Base-by-base conservation (phyloP, 2,888 invertebrate genomes). In the Drosophila putrida region DNA sequence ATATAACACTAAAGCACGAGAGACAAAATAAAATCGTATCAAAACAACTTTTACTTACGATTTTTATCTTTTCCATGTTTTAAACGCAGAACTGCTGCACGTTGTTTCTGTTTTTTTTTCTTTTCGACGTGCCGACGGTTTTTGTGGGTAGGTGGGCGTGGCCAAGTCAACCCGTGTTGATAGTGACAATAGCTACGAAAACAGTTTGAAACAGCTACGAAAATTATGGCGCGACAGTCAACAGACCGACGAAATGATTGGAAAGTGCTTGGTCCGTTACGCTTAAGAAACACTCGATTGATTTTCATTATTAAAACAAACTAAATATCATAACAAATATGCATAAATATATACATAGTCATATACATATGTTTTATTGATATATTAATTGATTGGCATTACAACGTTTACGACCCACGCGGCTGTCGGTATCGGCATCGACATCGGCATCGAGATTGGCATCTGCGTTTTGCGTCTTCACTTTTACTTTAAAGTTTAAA, bases 41-140 rank as follows among this genome's bases (percentile, higher is more conserved):
- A 75, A 79, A 83, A 89, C 90, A 90, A 90, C 90, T 86, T 86
- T 86, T 89, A 90, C 85, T 88, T 64, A 67, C 75, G 89, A 75
- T 82, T 82, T 73, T 39, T 58, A 75, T 78, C 78, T 78, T 62
- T 61, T 55, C 62, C 66, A 50, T 55, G 59, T 50, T 62, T 69
- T 57, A 55, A 71, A 44, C 68, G 74, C 70, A 77, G 77, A 77
- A 77, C 58, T 13, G 68, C 28, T 58, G 65, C 71, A 65, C 71
- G 71, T 71, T 73, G 65, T 72, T 57, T 43, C 20, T 5, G 20
- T 65, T 31, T 39, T 41, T 50, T 44, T 66, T 62, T 67, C 64
- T 66, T 57, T 55, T 72, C 33, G 10, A 86, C 90, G 90, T 86
- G 87, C 65, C 55, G 54, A 66, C 59, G 64, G 60, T 78, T 39